Evolutionary conservation across 2,888 invertebrate species (phyloP).

Genomic region (Cerastoderma edule): DNA sequence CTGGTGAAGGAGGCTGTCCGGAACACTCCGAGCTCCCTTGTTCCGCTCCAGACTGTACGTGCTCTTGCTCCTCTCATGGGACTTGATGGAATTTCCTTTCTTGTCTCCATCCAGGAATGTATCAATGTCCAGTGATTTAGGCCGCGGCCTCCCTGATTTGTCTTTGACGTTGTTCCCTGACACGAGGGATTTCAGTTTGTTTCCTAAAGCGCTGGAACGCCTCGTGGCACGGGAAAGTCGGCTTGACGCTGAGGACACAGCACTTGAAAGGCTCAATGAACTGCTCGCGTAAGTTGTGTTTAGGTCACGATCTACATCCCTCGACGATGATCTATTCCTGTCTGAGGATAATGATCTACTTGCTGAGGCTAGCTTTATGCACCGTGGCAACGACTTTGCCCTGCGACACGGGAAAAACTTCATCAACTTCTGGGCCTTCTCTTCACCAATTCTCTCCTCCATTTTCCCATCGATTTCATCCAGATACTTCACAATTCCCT

Average conservation of each 20-base stretch:
- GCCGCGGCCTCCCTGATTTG: conserved; percentile 64
- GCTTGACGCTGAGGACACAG: conserved; percentile 64
- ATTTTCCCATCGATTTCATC: conserved; percentile 77
- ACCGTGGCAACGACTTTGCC: conserved; percentile 76
- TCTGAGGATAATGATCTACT: conserved; percentile 55
- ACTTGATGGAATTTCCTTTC: conserved; percentile 56
- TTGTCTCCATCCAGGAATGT: conserved; percentile 46
- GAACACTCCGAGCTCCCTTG: conserved; percentile 68
- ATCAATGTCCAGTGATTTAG: conserved; percentile 77
- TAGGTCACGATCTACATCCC: conserved; percentile 53
- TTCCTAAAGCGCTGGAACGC: conserved; percentile 74
- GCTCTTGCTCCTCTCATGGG: conserved; percentile 56
- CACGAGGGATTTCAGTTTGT: conserved; percentile 74
- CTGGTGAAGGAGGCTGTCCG: conserved; percentile 62
- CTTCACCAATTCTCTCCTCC: conserved; percentile 73
- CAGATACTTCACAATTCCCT: conserved; percentile 74
- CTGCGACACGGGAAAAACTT: conserved; percentile 76
- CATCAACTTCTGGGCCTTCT: conserved; percentile 68
- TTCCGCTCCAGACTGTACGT: conserved; percentile 63
- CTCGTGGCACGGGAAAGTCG: conserved; percentile 69
- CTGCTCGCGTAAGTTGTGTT: conserved; percentile 62
- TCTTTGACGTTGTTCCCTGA: conserved; percentile 54
- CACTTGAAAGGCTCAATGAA: conserved; percentile 70
- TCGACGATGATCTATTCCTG: conserved; percentile 37
- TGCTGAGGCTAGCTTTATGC: conserved; percentile 66